Evolutionary conservation across 2,888 invertebrate species (phyloP).

Genomic region (Synanthedon myopaeformis): DNA sequence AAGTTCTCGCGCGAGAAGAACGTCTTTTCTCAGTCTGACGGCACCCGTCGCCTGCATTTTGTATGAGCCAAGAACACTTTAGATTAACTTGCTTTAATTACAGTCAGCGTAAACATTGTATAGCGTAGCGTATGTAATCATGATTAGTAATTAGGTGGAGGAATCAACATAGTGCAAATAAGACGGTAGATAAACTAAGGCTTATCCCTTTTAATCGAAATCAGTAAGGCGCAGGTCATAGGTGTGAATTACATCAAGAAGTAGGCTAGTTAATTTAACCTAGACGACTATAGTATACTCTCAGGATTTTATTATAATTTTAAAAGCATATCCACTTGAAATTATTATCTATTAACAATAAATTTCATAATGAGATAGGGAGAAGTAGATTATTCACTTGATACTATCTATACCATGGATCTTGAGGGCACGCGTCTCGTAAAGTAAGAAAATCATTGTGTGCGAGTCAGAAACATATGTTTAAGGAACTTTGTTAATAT

Average conservation of each 20-base stretch:
- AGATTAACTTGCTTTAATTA: slow-evolving; percentile 64
- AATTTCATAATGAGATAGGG: too few relatives aligned
- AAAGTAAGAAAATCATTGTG: slow-evolving; percentile 21
- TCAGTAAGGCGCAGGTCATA: not conserved
- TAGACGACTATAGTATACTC: too few relatives aligned
- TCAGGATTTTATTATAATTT: too few relatives aligned
- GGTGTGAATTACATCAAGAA: too few relatives aligned
- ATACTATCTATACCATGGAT: not conserved
- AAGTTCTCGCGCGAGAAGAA: slow-evolving; percentile 1
- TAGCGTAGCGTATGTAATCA: slow-evolving; percentile 46
- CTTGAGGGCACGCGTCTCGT: slow-evolving; percentile 5
- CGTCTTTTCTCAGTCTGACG: slow-evolving; percentile 19
- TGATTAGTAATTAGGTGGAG: slow-evolving; percentile 59
- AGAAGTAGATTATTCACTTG: too few relatives aligned
- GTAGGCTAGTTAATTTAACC: too few relatives aligned
- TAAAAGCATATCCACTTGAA: too few relatives aligned
- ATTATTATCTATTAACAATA: too few relatives aligned
- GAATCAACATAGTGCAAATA: slow-evolving; percentile 2
- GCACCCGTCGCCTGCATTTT: slow-evolving; percentile 44
- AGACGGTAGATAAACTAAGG: not conserved
- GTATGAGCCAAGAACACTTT: slow-evolving; percentile 52
- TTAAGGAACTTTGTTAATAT: slow-evolving; percentile 65
- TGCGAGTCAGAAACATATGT: slow-evolving; percentile 58
- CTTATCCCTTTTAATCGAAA: not conserved
- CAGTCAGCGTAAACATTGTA: slow-evolving; percentile 47